A percentile compares a stretch with the other conserved stretches of the same genome.
Conservation (phyloP, 2,888 invertebrate genomes). For the Eurytoma californica region DNA sequence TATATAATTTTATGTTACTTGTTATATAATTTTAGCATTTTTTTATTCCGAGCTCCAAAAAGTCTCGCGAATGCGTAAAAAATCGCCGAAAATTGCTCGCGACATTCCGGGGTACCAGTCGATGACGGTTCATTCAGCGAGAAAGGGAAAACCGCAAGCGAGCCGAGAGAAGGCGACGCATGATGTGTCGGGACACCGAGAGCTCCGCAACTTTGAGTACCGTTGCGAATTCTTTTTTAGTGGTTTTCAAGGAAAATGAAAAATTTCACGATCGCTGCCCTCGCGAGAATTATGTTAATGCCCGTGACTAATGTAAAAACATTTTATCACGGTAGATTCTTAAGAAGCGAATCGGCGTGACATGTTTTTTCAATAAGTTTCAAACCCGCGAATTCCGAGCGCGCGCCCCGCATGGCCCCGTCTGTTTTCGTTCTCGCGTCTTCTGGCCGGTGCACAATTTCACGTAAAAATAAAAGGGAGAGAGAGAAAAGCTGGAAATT, state of each 20-base stretch:
- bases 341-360: neutral
- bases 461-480: too few species aligned
- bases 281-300: conserved; percentile 13
- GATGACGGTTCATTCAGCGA: conserved; percentile 28
- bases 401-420: too few species aligned
- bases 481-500: too few species aligned
- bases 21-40: too few species aligned
- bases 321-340: neutral
- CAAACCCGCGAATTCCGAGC: too few species aligned
- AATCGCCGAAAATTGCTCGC: conserved; percentile 25
- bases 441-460: too few species aligned
- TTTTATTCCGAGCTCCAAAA: neutral
- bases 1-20: too few species aligned
- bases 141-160: conserved; percentile 54
- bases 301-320: conserved; percentile 16
- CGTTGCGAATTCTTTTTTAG: conserved; percentile 2
- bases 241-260: conserved; percentile 43
- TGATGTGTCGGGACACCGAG: neutral
- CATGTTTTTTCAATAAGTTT: too few species aligned
- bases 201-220: neutral
- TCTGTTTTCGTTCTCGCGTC: too few species aligned
- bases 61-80: neutral
- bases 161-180: conserved; percentile 21
- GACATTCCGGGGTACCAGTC: conserved; percentile 33
- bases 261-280: conserved; percentile 11